phyloP scores from a whole-genome alignment of 2,888 invertebrate species.

The Nyleta sp. region DNA sequence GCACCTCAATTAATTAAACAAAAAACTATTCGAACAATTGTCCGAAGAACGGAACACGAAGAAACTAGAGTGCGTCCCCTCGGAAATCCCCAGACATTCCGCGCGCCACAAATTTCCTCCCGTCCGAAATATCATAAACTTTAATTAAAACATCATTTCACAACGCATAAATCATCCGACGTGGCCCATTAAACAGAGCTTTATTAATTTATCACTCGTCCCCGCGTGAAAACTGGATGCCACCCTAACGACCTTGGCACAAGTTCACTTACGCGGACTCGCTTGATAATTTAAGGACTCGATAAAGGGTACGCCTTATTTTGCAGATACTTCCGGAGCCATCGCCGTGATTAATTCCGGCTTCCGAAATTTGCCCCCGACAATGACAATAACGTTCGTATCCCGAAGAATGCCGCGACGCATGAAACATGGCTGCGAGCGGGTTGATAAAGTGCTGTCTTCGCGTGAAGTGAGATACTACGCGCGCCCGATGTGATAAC shows the following conservation, averaged over 20 bases:
- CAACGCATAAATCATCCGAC: constrained; percentile 27
- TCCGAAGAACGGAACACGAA: too few relatives aligned
- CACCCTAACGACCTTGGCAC: constrained; percentile 34
- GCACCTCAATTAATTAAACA: too few relatives aligned
- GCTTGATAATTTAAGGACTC: constrained; percentile 33
- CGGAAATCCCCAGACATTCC: too few relatives aligned
- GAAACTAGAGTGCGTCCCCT: too few relatives aligned
- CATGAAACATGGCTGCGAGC: constrained; percentile 36
- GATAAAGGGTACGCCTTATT: constrained; percentile 21
- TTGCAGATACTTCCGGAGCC: constrained; percentile 16
- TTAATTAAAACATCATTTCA: constrained; percentile 51
- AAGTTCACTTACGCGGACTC: constrained; percentile 37
- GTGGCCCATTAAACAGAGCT: constrained; percentile 44
- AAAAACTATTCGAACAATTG: too few relatives aligned
- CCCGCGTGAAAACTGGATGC: constrained; percentile 28
- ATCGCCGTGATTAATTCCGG: constrained; percentile 27
- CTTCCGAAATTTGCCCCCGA: constrained; percentile 23
- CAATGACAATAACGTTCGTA: constrained; percentile 37
- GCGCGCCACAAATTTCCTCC: too few relatives aligned
- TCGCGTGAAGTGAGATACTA: constrained; percentile 56
- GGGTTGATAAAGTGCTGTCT: constrained; percentile 62
- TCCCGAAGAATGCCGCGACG: constrained; percentile 23
- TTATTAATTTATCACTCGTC: constrained; percentile 54
- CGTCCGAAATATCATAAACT: too few relatives aligned
- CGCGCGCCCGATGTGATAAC: constrained; percentile 59